A percentile compares a stretch with the other conserved stretches of the same genome.
These are phyloP conservation scores for Pachymerium ferrugineum DNA, from an alignment of 2,888 invertebrate genomes.

Conservation along the genomic window DNA sequence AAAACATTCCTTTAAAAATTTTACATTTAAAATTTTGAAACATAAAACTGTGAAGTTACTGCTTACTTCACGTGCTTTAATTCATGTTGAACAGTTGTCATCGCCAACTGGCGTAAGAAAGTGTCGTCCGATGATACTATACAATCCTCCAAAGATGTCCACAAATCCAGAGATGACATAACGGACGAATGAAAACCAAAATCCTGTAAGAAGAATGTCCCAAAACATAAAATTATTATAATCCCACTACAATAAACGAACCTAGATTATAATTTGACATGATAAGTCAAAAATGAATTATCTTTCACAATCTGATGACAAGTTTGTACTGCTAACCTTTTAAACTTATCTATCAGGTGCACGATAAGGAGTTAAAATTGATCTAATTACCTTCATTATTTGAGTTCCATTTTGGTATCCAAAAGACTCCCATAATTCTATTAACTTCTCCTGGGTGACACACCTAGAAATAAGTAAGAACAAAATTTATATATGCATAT, in stretches of 20 bases:
- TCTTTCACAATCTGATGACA: too few relatives aligned
- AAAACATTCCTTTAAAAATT: constrained; percentile 49
- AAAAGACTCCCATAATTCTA: constrained; percentile 47
- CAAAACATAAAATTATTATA: neutral
- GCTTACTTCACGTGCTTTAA: constrained; percentile 32
- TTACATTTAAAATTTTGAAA: neutral
- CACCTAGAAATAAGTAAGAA: constrained; percentile 40
- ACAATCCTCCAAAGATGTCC: constrained; percentile 32
- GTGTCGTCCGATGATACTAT: constrained; percentile 33
- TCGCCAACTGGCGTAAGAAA: constrained; percentile 33
- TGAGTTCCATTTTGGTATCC: constrained; percentile 44
- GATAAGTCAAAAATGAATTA: neutral
- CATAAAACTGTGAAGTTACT: neutral
- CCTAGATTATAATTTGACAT: too few relatives aligned
- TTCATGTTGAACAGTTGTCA: constrained; percentile 33
- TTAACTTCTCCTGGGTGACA: constrained; percentile 44
- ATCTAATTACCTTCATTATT: constrained; percentile 39
- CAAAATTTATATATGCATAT: neutral
- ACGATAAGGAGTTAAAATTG: neutral
- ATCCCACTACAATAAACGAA: too few relatives aligned
- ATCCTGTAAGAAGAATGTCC: constrained; percentile 23
- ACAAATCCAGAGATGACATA: constrained; percentile 33
- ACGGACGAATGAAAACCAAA: constrained; percentile 32
- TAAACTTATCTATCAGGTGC: neutral
- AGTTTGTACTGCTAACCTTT: neutral